Percentiles rank a stretch among this genome's conserved stretches.
Conservation (phyloP, 2,113 vertebrate species). For the Trogon surrucura region DNA sequence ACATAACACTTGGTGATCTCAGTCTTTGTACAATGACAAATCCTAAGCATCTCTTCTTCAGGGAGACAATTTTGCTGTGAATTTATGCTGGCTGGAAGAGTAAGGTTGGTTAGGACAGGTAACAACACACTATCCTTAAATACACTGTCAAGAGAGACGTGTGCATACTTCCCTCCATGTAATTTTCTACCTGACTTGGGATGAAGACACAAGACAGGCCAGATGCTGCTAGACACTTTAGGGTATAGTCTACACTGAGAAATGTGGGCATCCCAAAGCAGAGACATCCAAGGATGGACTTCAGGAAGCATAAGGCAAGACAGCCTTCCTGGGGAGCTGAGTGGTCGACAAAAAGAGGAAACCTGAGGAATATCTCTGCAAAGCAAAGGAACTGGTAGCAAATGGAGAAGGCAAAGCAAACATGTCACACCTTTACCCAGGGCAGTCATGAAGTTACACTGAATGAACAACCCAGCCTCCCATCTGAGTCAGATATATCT, state of each 20-base stretch:
- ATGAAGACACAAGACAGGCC: not conserved
- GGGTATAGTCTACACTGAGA: not conserved
- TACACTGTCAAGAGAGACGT: not conserved
- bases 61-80: not conserved
- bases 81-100: not conserved
- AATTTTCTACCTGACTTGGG: not conserved
- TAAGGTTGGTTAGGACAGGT: not conserved
- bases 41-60: not conserved
- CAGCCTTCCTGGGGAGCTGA: not conserved
- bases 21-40: not conserved
- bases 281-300: not conserved
- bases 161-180: not conserved
- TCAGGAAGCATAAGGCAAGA: not conserved
- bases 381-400: not conserved
- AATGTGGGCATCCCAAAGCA: not conserved
- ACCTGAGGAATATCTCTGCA: not conserved
- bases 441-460: not conserved
- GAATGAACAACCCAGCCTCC: not conserved
- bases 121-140: not conserved
- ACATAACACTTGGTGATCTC: not conserved
- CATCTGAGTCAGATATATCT: not conserved
- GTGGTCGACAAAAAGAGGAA: not conserved
- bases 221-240: not conserved
- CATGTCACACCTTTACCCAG: not conserved
- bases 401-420: not conserved